These are phyloP conservation scores for Pasiphila rectangulata DNA, from an alignment of 2,888 invertebrate genomes.

Conservation along the genomic window DNA sequence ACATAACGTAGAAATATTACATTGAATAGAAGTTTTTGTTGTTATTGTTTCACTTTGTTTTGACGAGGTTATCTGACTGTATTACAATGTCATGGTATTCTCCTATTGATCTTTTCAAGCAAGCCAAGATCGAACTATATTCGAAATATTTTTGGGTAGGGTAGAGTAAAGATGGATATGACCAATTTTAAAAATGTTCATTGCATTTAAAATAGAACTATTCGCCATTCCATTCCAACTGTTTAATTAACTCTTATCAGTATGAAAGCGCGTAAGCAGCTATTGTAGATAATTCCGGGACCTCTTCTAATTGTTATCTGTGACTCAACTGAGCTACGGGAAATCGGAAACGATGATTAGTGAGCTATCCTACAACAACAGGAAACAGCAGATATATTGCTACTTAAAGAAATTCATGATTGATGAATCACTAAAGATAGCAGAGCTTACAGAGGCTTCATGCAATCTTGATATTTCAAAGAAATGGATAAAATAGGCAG, in stretches of 20 bases:
- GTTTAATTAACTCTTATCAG: slow-evolving; percentile 10
- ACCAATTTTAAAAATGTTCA: no score
- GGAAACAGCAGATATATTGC: slow-evolving; percentile 13
- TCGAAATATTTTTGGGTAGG: no score
- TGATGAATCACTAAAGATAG: slow-evolving; percentile 1
- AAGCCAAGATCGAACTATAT: no score
- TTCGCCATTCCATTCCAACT: slow-evolving; percentile 12
- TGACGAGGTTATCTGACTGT: slow-evolving; percentile 13
- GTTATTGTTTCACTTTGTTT: slow-evolving; percentile 7
- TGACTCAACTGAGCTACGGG: slow-evolving; percentile 24
- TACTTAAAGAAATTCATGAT: background rate
- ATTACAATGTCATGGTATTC: slow-evolving; percentile 18
- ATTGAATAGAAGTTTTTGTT: slow-evolving; percentile 20
- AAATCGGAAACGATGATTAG: slow-evolving; percentile 24
- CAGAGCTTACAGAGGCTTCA: no score
- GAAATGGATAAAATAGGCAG: no score
- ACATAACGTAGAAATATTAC: no score
- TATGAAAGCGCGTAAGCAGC: background rate
- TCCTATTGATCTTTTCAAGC: no score
- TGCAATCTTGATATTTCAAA: no score
- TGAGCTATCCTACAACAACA: slow-evolving; percentile 6
- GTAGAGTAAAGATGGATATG: no score
- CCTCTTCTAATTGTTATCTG: slow-evolving; percentile 13
- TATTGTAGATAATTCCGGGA: slow-evolving; percentile 13
- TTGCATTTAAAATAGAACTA: no score